Evolutionary conservation across 2,888 invertebrate genomes (phyloP).

Genomic region (Euproctis similis): DNA sequence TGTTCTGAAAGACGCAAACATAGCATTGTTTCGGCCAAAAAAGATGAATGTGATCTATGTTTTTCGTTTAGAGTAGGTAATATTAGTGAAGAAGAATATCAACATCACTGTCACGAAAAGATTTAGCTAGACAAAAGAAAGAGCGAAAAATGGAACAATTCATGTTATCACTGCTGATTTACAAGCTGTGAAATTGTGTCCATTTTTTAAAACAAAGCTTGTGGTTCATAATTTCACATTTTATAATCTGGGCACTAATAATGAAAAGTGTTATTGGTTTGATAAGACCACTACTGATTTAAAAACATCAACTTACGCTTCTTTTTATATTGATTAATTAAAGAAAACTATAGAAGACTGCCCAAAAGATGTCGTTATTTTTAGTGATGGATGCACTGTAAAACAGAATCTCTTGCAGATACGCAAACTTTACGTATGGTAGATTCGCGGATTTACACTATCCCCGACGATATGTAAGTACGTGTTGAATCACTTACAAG

Average conservation of each 20-base stretch:
- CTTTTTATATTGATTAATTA: constrained; percentile 5
- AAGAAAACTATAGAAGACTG: not conserved
- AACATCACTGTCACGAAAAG: constrained; percentile 7
- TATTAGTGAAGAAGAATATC: not conserved
- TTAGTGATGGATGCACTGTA: constrained; percentile 15
- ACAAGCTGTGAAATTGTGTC: constrained; percentile 3
- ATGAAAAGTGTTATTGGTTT: constrained; percentile 3
- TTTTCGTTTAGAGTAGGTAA: not conserved
- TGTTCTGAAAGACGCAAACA: constrained; percentile 3
- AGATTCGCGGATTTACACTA: too few species aligned
- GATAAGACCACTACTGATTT: constrained; percentile 3
- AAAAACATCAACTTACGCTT: constrained; percentile 5
- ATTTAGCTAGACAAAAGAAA: constrained; percentile 10
- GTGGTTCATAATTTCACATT: constrained; percentile 1
- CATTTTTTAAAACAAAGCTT: constrained; percentile 5
- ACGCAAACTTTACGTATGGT: too few species aligned
- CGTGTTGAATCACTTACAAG: too few species aligned
- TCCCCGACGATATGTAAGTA: too few species aligned
- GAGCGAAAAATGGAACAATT: not conserved
- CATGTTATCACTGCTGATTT: not conserved
- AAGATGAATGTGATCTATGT: constrained; percentile 4
- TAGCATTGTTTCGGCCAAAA: constrained; percentile 3
- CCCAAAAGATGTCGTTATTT: constrained; percentile 4
- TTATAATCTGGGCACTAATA: not conserved
- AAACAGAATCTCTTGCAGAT: too few species aligned